Evolutionary conservation across 2,888 invertebrate genomes (phyloP), one percentile per base, ranked within the genome.

Genomic region (Drosophila anomalata): DNA sequence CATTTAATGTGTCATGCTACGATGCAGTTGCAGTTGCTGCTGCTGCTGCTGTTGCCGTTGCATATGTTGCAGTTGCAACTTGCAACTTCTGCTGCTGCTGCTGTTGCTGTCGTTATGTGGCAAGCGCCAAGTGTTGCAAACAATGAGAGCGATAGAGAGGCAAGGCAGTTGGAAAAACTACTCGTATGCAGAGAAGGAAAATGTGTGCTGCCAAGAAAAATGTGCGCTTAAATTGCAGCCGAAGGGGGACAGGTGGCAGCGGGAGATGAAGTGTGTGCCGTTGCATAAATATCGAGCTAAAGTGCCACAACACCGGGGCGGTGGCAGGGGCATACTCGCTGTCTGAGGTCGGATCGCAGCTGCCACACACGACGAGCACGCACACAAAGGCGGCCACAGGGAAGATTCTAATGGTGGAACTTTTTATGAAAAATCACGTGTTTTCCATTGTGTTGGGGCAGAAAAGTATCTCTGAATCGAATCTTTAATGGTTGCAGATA

Each of bases 41-140:
- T 71, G 76, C 39, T 33, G 26, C 24, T 33, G 48, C 22, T 62
- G 56, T 39, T 62, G 66, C 36, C 60, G 75, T 78, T 81, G 86
- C 82, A 82, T 86, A 88, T 86, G 88, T 77, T 82, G 82, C 82
- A 86, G 77, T 85, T 87, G 81, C 83, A 82, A 84, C 76, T 86
- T 83, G 60, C 62, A 61, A 46, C 61, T 61, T 67, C 41, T 66
- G 56, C 47, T 42, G 78, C 65, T 81, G 82, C 48, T 80, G 83
- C 55, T 53, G 72, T 52, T 72, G 78, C 46, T 72, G 82, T 81
- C 87, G 81, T 86, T 82, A 87, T 82, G 88, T 82, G 88, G 88
- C 87, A 88, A 85, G 88, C 88, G 87, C 87, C 88, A 88, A 88
- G 82, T 88, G 80, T 86, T 86, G 88, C 88, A 86, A 79, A 79